Percentiles rank a stretch among this genome's conserved stretches.
phyloP scores from a whole-genome alignment of 2,113 vertebrate species.

The Stegastes partitus region DNA sequence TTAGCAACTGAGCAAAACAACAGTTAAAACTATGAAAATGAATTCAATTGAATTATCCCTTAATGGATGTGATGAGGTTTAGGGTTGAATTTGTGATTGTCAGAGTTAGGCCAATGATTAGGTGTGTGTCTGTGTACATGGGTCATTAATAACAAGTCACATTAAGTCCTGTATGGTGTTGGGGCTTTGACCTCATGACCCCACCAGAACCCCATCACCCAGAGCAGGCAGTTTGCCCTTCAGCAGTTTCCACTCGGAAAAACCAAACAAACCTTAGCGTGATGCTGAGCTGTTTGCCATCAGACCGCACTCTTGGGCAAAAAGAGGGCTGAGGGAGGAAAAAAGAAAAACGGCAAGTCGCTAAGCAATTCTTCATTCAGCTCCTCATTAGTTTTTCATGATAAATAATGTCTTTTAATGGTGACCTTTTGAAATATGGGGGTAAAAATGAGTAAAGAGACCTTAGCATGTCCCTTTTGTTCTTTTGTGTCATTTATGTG shows the following conservation, averaged over 20 bases:
- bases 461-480: slow-evolving; percentile 19
- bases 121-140: not conserved
- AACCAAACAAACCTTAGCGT: slow-evolving; percentile 47
- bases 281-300: slow-evolving; percentile 22
- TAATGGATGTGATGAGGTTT: not conserved
- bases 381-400: slow-evolving; percentile 62
- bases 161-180: slow-evolving; percentile 26
- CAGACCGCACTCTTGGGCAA: not conserved
- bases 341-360: slow-evolving; percentile 1
- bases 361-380: slow-evolving; percentile 38
- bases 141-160: slow-evolving; percentile 38
- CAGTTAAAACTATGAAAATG: no score
- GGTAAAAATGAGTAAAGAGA: slow-evolving; percentile 8
- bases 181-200: slow-evolving; percentile 36
- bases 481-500: slow-evolving; percentile 32
- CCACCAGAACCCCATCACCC: slow-evolving; percentile 17
- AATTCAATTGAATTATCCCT: no score
- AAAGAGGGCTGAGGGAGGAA: not conserved
- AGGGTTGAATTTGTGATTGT: not conserved
- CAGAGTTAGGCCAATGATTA: not conserved
- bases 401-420: slow-evolving; percentile 60
- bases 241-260: slow-evolving; percentile 58
- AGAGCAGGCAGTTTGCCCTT: slow-evolving; percentile 33
- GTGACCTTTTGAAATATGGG: slow-evolving; percentile 54
- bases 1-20: no score